Evolutionary conservation across 2,113 vertebrate species (phyloP).

Genomic region (Struthidea cinerea): DNA sequence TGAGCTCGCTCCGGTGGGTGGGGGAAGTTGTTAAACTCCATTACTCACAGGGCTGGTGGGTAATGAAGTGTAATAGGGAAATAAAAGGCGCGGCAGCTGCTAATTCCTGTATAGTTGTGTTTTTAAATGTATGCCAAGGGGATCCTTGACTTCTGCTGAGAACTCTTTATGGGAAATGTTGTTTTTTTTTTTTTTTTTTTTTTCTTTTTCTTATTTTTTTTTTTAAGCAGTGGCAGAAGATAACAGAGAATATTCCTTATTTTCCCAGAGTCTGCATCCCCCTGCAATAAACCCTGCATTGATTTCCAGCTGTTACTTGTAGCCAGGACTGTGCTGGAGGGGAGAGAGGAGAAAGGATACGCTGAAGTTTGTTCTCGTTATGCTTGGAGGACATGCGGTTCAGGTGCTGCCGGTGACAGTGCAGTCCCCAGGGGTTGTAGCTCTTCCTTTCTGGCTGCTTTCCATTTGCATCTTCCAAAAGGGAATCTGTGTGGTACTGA

Average conservation of each 20-base stretch:
- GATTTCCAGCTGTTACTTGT: neutral
- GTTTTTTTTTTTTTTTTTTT: neutral
- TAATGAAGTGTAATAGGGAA: slow-evolving; percentile 40
- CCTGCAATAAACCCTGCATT: neutral
- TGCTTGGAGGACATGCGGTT: slow-evolving; percentile 70
- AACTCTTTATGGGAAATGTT: neutral
- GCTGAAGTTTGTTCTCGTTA: slow-evolving; percentile 68
- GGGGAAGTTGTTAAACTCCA: neutral
- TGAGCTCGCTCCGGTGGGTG: neutral
- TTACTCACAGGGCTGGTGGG: slow-evolving; percentile 19
- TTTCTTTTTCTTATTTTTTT: neutral
- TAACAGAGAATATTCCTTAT: neutral
- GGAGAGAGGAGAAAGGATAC: slow-evolving; percentile 63
- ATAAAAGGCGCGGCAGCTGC: slow-evolving; percentile 38
- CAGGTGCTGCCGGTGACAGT: slow-evolving; percentile 75
- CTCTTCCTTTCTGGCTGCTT: slow-evolving; percentile 54
- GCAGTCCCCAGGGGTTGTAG: slow-evolving; percentile 76
- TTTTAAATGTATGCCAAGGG: slow-evolving; percentile 16
- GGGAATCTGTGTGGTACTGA: slow-evolving; percentile 20
- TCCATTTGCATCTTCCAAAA: slow-evolving; percentile 45
- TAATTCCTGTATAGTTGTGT: slow-evolving; percentile 9
- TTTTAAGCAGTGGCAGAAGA: neutral
- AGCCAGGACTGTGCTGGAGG: neutral
- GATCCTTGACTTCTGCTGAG: neutral
- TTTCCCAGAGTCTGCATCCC: neutral